Base-by-base conservation (phyloP, 2,888 invertebrate genomes). In the Tipula unca region DNA sequence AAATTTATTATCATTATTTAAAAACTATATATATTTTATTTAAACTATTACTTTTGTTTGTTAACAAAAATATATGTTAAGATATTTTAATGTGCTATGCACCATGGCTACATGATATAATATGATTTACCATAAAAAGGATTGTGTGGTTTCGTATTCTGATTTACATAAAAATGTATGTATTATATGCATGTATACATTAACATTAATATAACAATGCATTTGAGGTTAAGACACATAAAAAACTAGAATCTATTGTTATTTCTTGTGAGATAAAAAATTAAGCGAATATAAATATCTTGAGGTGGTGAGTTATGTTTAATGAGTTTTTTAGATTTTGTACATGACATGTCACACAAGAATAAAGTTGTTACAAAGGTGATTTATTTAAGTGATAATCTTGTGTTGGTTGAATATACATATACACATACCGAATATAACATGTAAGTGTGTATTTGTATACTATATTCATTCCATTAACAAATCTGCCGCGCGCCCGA, bases 101-200 rank as follows among this genome's bases (percentile, higher is more conserved):
- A 69, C 25, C 25, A 10, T 69, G 69, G 69, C 32, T 25, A 69
- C 20, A 69, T 10, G 1, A 3, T 48, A 17, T 17, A 48, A 25
- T n/a, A 69, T 69, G 20, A 69, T 69, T 69, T 48, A 48, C 69
- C 69, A 69, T 69, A 69, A 69, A 69, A 69, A 69, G 69, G 69
- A 69, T 69, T 69, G 69, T 69, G 69, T 69, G 69, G 69, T 69
- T 69, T 69, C 69, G 69, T 69, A n/a, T 48, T 48, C 48, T 48
- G 14, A 48, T 69, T 69, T 69, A 69, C 69, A 69, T 69, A 69
- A 69, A 69, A 69, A 25, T 69, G 25, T 69, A 25, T 69, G 25
- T 69, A 69, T 10, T 25, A 48, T 17, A 14, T 17, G 39, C 2
- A 39, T 39, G 10, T 13, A 39, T 10, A 39, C 10, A 39, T 39